Evolutionary conservation across 2,888 invertebrate genomes (phyloP).

Genomic region (Caenorhabditis macrosperma): DNA sequence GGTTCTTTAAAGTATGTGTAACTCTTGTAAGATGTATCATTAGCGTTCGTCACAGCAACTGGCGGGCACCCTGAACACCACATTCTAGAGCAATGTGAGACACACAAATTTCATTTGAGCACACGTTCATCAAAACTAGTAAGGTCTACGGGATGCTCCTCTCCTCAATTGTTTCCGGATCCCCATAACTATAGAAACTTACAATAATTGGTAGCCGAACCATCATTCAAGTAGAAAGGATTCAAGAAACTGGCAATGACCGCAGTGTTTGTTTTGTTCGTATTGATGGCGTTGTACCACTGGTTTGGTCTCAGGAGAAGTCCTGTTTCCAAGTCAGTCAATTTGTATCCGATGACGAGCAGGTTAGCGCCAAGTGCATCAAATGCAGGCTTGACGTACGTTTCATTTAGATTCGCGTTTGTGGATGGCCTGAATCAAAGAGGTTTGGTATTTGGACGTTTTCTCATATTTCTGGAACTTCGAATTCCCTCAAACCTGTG

Average conservation of each 20-base stretch:
- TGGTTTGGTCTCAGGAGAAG: neutral
- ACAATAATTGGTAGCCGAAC: conserved; percentile 8
- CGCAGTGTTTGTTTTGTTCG: neutral
- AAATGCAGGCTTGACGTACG: neutral
- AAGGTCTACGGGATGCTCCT: too few relatives aligned
- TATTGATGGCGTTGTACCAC: conserved; percentile 28
- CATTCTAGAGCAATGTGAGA: neutral
- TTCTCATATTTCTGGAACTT: neutral
- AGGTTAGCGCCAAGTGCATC: conserved; percentile 5
- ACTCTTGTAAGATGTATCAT: neutral
- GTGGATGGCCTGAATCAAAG: conserved; percentile 19
- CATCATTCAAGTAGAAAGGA: conserved; percentile 28
- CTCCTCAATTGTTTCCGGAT: too few relatives aligned
- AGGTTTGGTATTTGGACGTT: too few relatives aligned
- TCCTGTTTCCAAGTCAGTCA: neutral
- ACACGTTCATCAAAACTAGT: too few relatives aligned
- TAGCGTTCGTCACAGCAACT: neutral
- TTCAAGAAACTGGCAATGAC: conserved; percentile 18
- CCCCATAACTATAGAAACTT: neutral
- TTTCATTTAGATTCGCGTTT: neutral
- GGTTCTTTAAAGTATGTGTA: conserved; percentile 18
- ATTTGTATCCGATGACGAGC: conserved; percentile 20
- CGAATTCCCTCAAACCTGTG: too few relatives aligned
- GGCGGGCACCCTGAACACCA: conserved; percentile 27
- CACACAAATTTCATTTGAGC: too few relatives aligned